phyloP scores from a whole-genome alignment of 2,888 invertebrate genomes.

The Trachelus tabidus region DNA sequence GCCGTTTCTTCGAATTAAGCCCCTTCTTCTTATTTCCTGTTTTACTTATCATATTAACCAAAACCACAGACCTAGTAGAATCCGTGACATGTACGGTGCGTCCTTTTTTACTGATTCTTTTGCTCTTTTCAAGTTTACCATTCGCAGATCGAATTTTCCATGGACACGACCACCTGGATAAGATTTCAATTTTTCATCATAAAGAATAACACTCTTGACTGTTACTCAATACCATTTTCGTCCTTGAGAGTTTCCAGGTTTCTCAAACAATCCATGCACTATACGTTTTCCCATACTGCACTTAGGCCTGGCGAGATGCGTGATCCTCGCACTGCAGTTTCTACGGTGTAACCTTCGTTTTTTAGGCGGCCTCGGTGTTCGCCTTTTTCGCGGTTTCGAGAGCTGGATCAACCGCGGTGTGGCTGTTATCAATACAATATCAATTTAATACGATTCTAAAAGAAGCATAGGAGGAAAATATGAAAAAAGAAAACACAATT shows the following conservation, averaged over 20 bases:
- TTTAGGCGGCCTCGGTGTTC: not conserved
- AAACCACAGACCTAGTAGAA: conserved; percentile 31
- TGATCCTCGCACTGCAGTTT: conserved; percentile 13
- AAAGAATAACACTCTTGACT: not conserved
- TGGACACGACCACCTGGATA: not conserved
- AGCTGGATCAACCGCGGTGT: conserved; percentile 37
- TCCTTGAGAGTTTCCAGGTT: not conserved
- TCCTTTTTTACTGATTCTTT: not conserved
- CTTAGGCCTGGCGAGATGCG: conserved; percentile 13
- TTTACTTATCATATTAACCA: conserved; percentile 16
- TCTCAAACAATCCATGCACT: not conserved
- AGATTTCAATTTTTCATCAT: not conserved
- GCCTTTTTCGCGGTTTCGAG: conserved; percentile 30
- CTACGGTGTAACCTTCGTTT: not conserved
- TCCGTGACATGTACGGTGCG: conserved; percentile 2
- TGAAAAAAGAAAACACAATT: not conserved
- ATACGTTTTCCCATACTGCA: not conserved
- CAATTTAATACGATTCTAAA: not conserved
- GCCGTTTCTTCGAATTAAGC: not conserved
- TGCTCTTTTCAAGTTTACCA: not conserved
- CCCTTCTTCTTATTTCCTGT: not conserved
- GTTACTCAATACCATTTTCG: not conserved
- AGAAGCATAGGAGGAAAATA: not conserved
- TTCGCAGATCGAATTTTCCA: not conserved
- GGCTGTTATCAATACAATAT: conserved; percentile 20